phyloP scores from a whole-genome alignment of 1,140 invertebrate genomes.

The Pseudomyrmex pallidus region DNA sequence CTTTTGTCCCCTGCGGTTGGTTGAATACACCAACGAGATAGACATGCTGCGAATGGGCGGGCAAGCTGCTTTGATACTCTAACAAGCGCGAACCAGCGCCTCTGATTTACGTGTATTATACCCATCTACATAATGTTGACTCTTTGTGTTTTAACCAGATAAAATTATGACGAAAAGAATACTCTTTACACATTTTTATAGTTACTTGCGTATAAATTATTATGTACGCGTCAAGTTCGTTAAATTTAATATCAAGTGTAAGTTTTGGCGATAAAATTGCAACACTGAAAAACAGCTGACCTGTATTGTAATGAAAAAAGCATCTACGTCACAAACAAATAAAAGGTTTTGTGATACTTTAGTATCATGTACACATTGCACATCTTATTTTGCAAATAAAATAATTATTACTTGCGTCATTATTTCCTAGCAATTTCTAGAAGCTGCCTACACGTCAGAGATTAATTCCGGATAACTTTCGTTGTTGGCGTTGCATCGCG shows the following conservation, averaged over 20 bases:
- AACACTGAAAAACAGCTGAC: not conserved
- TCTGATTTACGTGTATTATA: constrained; percentile 59
- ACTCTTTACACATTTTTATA: not conserved
- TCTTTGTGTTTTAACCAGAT: constrained; percentile 49
- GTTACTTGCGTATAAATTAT: constrained; percentile 26
- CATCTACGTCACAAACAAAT: not conserved
- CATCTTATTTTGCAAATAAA: not conserved
- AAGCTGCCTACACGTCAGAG: constrained; percentile 28
- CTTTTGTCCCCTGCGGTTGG: constrained; percentile 65
- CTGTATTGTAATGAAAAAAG: not conserved
- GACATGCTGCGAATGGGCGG: constrained; percentile 67
- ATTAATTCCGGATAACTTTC: constrained; percentile 58
- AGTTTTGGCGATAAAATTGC: not conserved
- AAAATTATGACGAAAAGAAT: constrained; percentile 35
- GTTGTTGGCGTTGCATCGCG: constrained; percentile 36
- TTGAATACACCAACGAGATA: constrained; percentile 69
- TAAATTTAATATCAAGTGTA: constrained; percentile 2
- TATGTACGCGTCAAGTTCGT: not conserved
- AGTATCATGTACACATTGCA: not conserved
- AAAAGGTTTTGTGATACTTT: not conserved
- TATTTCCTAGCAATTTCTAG: constrained; percentile 15
- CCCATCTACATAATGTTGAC: constrained; percentile 53
- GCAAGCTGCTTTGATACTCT: constrained; percentile 57
- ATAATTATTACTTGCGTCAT: constrained; percentile 29
- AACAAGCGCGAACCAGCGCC: constrained; percentile 61